Conservation (phyloP, 2,888 invertebrate genomes). For the Cosmia pyralina region DNA sequence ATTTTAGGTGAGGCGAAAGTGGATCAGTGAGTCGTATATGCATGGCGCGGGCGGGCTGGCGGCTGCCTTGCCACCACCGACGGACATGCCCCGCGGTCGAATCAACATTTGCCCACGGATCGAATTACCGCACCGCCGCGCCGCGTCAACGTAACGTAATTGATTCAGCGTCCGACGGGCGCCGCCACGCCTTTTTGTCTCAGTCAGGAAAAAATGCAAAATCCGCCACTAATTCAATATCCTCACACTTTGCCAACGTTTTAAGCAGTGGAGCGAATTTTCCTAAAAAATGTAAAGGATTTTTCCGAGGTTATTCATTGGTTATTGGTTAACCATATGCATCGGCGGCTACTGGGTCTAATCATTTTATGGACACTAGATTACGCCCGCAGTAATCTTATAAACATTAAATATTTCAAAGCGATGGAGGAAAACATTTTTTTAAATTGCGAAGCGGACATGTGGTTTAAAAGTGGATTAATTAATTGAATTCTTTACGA, state of each 20-base stretch:
- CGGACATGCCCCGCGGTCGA: conserved; percentile 82
- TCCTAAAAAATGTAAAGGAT: conserved; percentile 54
- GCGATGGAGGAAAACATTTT: not conserved
- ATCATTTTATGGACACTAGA: conserved; percentile 23
- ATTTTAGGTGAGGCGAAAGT: conserved; percentile 68
- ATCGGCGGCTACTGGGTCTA: conserved; percentile 11
- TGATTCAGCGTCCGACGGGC: conserved; percentile 84
- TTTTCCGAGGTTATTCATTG: conserved; percentile 38
- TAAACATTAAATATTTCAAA: not conserved
- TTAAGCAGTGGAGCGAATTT: conserved; percentile 62
- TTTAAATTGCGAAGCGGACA: not conserved
- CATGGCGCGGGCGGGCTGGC: conserved; percentile 47
- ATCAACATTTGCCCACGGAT: conserved; percentile 89
- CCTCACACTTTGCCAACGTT: conserved; percentile 71
- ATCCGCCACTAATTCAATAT: conserved; percentile 86
- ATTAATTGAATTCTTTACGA: conserved; percentile 48
- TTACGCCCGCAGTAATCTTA: conserved; percentile 21
- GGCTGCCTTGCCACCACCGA: conserved; percentile 51
- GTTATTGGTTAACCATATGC: conserved; percentile 30
- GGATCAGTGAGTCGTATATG: conserved; percentile 75
- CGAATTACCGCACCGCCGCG: conserved; percentile 84
- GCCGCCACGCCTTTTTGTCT: conserved; percentile 83
- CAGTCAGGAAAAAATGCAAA: conserved; percentile 80
- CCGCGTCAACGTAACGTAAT: conserved; percentile 86
- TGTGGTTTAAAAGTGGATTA: conserved; percentile 39